phyloP scores from a whole-genome alignment of 1,140 invertebrate genomes.

The Acromyrmex charruanus region DNA sequence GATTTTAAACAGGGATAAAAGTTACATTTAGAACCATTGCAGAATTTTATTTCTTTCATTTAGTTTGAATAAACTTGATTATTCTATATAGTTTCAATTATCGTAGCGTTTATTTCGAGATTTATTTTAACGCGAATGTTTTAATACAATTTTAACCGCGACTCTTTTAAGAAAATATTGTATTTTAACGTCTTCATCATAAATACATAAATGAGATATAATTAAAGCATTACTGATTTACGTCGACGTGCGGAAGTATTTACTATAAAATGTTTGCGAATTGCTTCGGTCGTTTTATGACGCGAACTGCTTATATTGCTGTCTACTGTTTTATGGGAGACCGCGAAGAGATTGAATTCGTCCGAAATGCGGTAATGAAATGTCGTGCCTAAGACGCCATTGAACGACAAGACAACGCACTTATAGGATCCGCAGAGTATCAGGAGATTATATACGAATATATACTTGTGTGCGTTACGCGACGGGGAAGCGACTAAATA shows the following conservation, averaged over 20 bases:
- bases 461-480: constrained; percentile 6
- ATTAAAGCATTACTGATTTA: constrained; percentile 13
- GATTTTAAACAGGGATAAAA: background rate
- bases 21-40: background rate
- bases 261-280: background rate
- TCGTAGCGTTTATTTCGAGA: background rate
- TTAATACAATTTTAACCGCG: background rate
- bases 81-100: background rate
- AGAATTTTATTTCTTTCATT: background rate
- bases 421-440: constrained; percentile 78
- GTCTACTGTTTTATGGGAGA: constrained; percentile 67
- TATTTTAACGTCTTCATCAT: background rate
- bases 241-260: background rate
- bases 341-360: constrained; percentile 65
- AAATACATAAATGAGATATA: background rate
- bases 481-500: constrained; percentile 41
- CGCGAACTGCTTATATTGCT: constrained; percentile 35
- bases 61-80: background rate
- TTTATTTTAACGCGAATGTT: too few species aligned
- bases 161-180: background rate
- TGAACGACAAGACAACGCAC: constrained; percentile 84
- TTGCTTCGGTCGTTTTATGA: constrained; percentile 9
- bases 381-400: constrained; percentile 75
- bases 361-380: constrained; percentile 79
- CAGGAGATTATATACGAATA: constrained; percentile 39